Percentiles rank a stretch among this genome's conserved stretches.
Conservation (phyloP, 1,140 invertebrate genomes). For the Hyposmocoma kahamanoa region DNA sequence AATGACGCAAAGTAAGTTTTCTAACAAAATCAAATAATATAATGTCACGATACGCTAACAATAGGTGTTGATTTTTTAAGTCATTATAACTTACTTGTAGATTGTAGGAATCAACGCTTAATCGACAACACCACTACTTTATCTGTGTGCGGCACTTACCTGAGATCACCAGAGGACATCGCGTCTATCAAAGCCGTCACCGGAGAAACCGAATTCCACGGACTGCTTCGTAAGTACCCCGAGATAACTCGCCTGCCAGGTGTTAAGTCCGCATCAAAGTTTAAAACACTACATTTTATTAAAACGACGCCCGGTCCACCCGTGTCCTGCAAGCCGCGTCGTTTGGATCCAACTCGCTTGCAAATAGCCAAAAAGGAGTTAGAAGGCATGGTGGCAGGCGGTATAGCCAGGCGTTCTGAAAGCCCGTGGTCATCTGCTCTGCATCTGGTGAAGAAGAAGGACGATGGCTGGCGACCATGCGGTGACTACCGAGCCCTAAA, state of each 20-base stretch:
- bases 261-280: slow-evolving; percentile 7
- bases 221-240: slow-evolving; percentile 16
- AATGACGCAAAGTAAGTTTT: no score
- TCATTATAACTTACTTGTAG: slow-evolving; percentile 33
- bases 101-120: slow-evolving; percentile 25
- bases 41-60: no score
- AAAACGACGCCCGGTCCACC: slow-evolving; percentile 38
- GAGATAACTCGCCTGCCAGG: slow-evolving; percentile 23
- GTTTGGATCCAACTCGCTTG: slow-evolving; percentile 40
- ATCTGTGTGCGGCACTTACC: slow-evolving; percentile 5
- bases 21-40: no score
- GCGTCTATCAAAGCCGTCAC: slow-evolving; percentile 18
- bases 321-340: slow-evolving; percentile 38
- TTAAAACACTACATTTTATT: slow-evolving; percentile 22
- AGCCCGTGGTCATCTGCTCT: slow-evolving; percentile 51
- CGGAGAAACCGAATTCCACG: slow-evolving; percentile 15
- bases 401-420: slow-evolving; percentile 30
- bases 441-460: slow-evolving; percentile 51
- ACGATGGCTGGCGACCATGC: slow-evolving; percentile 46
- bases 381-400: slow-evolving; percentile 32
- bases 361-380: slow-evolving; percentile 43
- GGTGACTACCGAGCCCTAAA: slow-evolving; percentile 61
- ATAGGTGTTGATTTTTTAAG: slow-evolving; percentile 56
- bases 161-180: slow-evolving; percentile 7
- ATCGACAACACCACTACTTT: slow-evolving; percentile 23